Evolutionary conservation across 2,888 invertebrate species (phyloP).

Genomic region (Chloromyia formosa): DNA sequence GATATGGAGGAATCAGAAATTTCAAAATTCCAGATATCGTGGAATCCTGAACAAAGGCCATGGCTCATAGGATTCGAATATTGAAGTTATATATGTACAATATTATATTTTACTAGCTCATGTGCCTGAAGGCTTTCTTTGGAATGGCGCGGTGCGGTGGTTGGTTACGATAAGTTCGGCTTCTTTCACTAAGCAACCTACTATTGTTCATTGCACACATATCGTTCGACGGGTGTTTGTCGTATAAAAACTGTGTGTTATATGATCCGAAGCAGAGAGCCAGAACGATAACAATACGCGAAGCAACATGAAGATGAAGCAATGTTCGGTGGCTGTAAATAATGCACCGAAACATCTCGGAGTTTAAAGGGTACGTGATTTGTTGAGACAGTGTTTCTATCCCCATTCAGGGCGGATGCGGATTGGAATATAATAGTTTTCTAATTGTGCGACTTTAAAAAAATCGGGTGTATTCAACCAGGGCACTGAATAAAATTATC

Average conservation of each 20-base stretch:
- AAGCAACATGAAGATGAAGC: not conserved
- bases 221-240: not conserved
- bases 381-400: not conserved
- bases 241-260: not conserved
- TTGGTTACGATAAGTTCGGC: too few relatives aligned
- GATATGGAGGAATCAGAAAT: constrained; percentile 28
- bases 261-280: not conserved
- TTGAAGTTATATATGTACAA: too few relatives aligned
- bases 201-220: constrained; percentile 27
- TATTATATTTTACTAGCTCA: too few relatives aligned
- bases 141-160: too few relatives aligned
- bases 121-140: too few relatives aligned
- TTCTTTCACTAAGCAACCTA: not conserved
- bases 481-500: too few relatives aligned
- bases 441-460: not conserved
- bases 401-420: too few relatives aligned
- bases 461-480: too few relatives aligned
- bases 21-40: constrained; percentile 13
- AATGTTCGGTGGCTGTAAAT: constrained; percentile 4
- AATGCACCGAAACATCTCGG: not conserved
- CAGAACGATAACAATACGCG: constrained; percentile 9
- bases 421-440: too few relatives aligned
- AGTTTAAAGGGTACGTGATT: not conserved
- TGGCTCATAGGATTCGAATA: constrained; percentile 1
- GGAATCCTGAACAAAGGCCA: constrained; percentile 14